Base-by-base conservation (phyloP, 2,113 vertebrate species). In the Aspidoscelis tigris region DNA sequence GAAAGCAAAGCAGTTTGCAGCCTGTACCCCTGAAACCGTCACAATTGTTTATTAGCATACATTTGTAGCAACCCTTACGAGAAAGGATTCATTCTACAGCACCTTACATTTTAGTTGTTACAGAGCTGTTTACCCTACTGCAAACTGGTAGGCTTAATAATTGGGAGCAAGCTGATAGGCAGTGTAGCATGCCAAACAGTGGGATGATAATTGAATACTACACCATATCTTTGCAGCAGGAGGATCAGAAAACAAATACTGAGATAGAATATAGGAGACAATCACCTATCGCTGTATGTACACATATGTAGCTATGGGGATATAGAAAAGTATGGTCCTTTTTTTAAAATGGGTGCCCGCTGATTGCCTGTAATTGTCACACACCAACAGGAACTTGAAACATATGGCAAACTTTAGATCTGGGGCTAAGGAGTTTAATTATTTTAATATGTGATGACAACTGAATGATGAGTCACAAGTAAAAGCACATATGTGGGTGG, bases 391-490 rank as follows among this genome's bases (percentile, higher is more conserved):
- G 43, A 69, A 71, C 41, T 73, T 41, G 65, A 73, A 79, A 84
- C 39, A 64, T 61, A 55, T 72, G 68, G 68, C 47, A 71, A 16
- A 22, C 16, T 41, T 73, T 79, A 73, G 77, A 65, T 65, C 39
- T 79, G 64, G 21, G 55, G 53, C 39, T 66, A 9, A 79, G 83
- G 33, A 74, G 41, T 7, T 79, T 65, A 73, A 74, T 84, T 79
- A 65, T 84, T 73, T 50, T 73, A 82, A 47, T 65, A 65, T 64
- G 81, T 82, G 71, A 74, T 65, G 58, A 64, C 53, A 73, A 72
- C 69, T 79, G 58, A 79, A 64, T 74, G 58, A 79, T 84, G 83
- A 84, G 58, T 84, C 76, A 84, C 20, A 26, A 58, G 73, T 73
- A 47, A 73, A 78, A 79, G 83, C 70, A 84, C 58, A 79, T 69